Evolutionary conservation across 2,888 invertebrate species (phyloP), one percentile per base, ranked within the genome.

Genomic region (Lepidocyrtoides sp.): DNA sequence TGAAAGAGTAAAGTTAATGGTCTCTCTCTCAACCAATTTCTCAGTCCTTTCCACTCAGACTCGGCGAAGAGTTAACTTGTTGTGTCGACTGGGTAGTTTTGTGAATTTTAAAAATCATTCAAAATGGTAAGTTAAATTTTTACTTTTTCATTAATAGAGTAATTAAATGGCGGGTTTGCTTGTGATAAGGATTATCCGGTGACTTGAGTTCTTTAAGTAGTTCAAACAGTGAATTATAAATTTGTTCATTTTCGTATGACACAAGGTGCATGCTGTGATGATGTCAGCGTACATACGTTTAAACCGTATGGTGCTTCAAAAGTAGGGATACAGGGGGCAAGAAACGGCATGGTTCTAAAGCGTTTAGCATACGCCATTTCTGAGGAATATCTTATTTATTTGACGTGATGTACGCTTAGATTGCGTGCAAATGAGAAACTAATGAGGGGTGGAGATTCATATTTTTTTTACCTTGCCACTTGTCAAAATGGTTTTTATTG

Each of bases 51-150:
- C 90, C 91, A 92, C 93, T 93, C 92, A 83, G 91, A 91, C 92
- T 91, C 91, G 90, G 90, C 90, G 84, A 81, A 75, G 89, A 90
- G 90, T 79, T 63, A 84, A 89, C 90, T 77, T 90, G 83, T 89
- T 60, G 48, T 79, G 83, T 75, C 90, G 90, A 90, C 90, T 84
- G 90, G 41, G 85, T 79, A 66, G 3, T 79, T 90, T 85, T 85
- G 84, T 60, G 75, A 66, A 72, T 82, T 87, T 75, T 54, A 92
- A 79, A 83, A 91, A 69, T 81, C 81, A 86, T 54, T 72, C 93
- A 93, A 93, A 93, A 93, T 93, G 93, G 93, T 93, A 92, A 93
- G 93, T 92, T 87, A 32, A 72, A 69, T n/a, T 57, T 85, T 88
- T 12, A 51, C 29, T 85, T 23, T 57, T 79, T 66, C 51, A 57